Evolutionary conservation across 2,113 vertebrate genomes (phyloP).

Genomic region (Tragelaphus buxtoni): DNA sequence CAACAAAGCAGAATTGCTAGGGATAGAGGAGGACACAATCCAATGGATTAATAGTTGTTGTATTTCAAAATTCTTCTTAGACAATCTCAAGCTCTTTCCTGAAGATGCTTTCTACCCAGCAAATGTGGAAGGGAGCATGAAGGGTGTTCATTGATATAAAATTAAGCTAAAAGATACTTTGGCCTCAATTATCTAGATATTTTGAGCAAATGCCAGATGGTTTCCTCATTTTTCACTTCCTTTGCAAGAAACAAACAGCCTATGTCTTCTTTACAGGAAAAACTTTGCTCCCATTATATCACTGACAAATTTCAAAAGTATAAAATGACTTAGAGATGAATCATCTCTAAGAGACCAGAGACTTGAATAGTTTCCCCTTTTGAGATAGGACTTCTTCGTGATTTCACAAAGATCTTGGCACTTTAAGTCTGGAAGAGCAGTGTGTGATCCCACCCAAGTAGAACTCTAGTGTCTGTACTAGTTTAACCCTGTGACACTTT

Average conservation of each 20-base stretch:
- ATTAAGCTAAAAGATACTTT: constrained; percentile 67
- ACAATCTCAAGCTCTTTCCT: constrained; percentile 7
- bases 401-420: constrained; percentile 5
- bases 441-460: neutral
- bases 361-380: constrained; percentile 28
- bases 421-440: neutral
- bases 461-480: neutral
- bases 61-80: constrained; percentile 35
- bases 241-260: constrained; percentile 61
- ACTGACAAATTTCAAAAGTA: constrained; percentile 59
- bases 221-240: constrained; percentile 67
- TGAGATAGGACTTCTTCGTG: neutral
- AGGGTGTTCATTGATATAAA: constrained; percentile 54
- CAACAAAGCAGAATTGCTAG: constrained; percentile 3
- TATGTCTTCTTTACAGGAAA: constrained; percentile 62
- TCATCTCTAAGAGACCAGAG: constrained; percentile 36
- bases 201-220: constrained; percentile 68
- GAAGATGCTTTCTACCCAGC: neutral
- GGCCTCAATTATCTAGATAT: constrained; percentile 67
- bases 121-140: constrained; percentile 20
- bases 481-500: neutral
- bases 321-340: constrained; percentile 66
- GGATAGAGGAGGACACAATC: neutral
- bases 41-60: constrained; percentile 12
- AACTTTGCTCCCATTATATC: constrained; percentile 61